phyloP scores from a whole-genome alignment of 2,888 invertebrate genomes.

The Drosophila tanythrix region DNA sequence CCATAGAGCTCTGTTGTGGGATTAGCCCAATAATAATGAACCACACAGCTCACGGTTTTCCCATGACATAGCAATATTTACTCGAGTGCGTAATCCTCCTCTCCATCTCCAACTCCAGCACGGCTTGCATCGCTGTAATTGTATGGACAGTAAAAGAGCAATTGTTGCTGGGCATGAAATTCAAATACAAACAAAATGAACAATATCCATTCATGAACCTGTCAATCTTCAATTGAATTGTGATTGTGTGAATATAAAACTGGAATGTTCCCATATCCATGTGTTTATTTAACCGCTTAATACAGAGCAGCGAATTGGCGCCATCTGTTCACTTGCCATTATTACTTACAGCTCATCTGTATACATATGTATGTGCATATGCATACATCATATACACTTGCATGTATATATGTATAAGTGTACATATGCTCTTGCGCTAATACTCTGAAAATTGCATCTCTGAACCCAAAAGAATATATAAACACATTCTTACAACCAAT shows the following conservation, averaged over 20 bases:
- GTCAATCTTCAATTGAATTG: slow-evolving; percentile 77
- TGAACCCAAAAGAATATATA: not conserved
- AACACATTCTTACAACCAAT: not conserved
- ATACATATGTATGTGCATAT: not conserved
- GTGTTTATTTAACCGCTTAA: slow-evolving; percentile 74
- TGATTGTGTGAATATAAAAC: slow-evolving; percentile 66
- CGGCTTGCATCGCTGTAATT: slow-evolving; percentile 45
- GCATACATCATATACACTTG: not conserved
- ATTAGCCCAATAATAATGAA: slow-evolving; percentile 70
- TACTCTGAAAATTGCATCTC: not conserved
- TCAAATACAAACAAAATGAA: slow-evolving; percentile 74
- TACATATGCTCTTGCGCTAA: not conserved
- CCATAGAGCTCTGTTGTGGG: slow-evolving; percentile 54
- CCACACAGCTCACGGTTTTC: slow-evolving; percentile 68
- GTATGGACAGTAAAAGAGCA: slow-evolving; percentile 71
- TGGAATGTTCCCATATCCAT: slow-evolving; percentile 45
- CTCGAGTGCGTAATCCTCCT: slow-evolving; percentile 71
- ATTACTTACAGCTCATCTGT: slow-evolving; percentile 30
- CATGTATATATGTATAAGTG: not conserved
- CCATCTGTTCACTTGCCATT: slow-evolving; percentile 72
- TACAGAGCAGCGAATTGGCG: slow-evolving; percentile 57
- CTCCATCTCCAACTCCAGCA: slow-evolving; percentile 1
- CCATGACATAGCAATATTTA: slow-evolving; percentile 71
- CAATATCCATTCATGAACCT: slow-evolving; percentile 77
- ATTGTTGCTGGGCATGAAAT: slow-evolving; percentile 66